Conservation (phyloP, 64 coral and sea anemone genomes). For the Stylophora pistillata region DNA sequence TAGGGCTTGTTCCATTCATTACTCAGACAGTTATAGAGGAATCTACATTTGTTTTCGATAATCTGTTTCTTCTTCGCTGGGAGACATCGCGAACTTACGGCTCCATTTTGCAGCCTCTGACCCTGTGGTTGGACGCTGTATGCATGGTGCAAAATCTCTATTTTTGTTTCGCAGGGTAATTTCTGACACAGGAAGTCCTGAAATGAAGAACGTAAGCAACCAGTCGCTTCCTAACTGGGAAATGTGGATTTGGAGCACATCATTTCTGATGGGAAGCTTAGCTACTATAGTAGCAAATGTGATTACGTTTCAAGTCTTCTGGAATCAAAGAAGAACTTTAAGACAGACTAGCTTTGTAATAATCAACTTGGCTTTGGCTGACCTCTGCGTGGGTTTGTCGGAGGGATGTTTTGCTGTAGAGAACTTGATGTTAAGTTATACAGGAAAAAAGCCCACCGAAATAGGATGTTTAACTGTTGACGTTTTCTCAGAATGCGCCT, state of each 20-base stretch:
- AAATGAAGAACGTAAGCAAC: neutral
- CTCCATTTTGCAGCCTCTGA: too few relatives aligned
- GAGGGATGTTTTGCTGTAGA: neutral
- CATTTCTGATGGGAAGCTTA: neutral
- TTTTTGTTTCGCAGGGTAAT: neutral
- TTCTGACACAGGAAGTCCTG: neutral
- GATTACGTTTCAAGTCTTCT: neutral
- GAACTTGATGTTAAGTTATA: neutral
- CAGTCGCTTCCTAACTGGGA: neutral
- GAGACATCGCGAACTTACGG: too few relatives aligned
- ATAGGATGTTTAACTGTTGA: conserved; percentile 1
- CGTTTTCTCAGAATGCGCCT: neutral
- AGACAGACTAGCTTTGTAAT: neutral
- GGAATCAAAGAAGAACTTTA: neutral
- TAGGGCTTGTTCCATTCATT: too few relatives aligned
- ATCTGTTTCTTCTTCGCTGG: too few relatives aligned
- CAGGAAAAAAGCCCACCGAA: neutral
- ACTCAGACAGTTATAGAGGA: too few relatives aligned
- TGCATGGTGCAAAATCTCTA: too few relatives aligned
- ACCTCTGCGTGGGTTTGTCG: neutral
- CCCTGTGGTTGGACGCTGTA: too few relatives aligned
- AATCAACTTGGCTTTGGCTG: neutral
- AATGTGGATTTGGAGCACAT: neutral
- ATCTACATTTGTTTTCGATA: too few relatives aligned
- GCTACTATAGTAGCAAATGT: neutral